Evolutionary conservation across 2,113 vertebrate genomes (phyloP).

Genomic region (Prunella fulvescens): DNA sequence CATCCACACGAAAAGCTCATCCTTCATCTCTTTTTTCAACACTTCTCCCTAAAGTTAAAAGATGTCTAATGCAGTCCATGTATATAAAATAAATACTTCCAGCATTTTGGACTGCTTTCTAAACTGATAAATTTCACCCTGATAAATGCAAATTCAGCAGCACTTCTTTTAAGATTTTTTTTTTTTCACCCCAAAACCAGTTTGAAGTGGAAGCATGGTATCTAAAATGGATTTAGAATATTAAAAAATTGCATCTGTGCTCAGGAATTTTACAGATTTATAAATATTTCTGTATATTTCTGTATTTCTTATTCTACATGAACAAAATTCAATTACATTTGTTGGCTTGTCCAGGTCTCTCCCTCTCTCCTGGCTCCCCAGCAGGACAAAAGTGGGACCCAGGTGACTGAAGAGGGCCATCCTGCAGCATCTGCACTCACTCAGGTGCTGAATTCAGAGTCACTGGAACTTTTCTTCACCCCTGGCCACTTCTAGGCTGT

Average conservation of each 20-base stretch:
- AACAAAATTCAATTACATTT: not conserved
- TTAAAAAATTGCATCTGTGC: not conserved
- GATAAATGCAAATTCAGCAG: slow-evolving; percentile 44
- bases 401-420: not conserved
- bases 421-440: not conserved
- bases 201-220: slow-evolving; percentile 2
- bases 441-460: not conserved
- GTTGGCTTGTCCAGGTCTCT: accelerated
- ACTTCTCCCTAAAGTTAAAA: not conserved
- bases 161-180: not conserved
- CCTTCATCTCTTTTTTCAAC: not conserved
- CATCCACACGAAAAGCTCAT: not conserved
- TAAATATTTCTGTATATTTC: not conserved
- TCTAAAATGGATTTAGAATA: not conserved
- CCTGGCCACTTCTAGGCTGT: not conserved
- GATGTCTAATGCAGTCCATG: not conserved
- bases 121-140: slow-evolving; percentile 16
- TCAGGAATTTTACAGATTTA: not conserved
- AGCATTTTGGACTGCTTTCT: slow-evolving; percentile 10
- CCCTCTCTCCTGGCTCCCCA: not conserved
- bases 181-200: not conserved
- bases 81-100: not conserved
- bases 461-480: not conserved
- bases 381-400: not conserved
- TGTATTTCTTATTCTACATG: not conserved